A percentile compares a stretch with the other conserved stretches of the same genome.
phyloP scores from a whole-genome alignment of 2,113 vertebrate species.

The Leptocoma aspasia region DNA sequence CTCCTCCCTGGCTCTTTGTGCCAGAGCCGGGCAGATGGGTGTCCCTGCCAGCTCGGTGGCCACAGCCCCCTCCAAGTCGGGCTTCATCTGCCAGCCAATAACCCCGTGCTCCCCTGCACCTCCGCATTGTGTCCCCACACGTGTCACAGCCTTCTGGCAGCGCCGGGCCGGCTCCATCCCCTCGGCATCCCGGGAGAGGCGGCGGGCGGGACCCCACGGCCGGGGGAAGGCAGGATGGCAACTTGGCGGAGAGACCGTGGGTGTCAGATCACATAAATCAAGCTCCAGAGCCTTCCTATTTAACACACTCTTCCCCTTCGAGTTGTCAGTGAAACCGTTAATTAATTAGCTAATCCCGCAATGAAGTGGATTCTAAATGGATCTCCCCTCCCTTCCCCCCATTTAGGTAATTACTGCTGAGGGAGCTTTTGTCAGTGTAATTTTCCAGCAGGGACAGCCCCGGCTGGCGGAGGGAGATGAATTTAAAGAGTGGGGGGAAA shows the following conservation, averaged over 20 bases:
- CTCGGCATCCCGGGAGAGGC: not conserved
- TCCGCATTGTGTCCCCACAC: slow-evolving; percentile 37
- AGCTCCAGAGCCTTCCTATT: slow-evolving; percentile 88
- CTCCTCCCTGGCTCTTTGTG: not conserved
- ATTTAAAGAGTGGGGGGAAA: slow-evolving; percentile 41
- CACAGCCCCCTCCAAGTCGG: not conserved
- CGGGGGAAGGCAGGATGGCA: slow-evolving; percentile 34
- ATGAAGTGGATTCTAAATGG: slow-evolving; percentile 99
- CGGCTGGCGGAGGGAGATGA: slow-evolving; percentile 62
- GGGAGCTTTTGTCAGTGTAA: slow-evolving; percentile 90
- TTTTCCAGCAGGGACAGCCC: slow-evolving; percentile 80
- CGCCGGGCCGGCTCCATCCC: not conserved
- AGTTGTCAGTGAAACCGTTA: slow-evolving; percentile 99
- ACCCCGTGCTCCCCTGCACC: not conserved
- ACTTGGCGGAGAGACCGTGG: slow-evolving; percentile 13
- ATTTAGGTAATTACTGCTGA: slow-evolving; percentile 97
- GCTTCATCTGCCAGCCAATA: slow-evolving; percentile 52
- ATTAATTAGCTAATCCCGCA: slow-evolving; percentile 99
- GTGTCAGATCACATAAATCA: slow-evolving; percentile 90
- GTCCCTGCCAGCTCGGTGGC: slow-evolving; percentile 3
- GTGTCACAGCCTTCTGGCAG: slow-evolving; percentile 61
- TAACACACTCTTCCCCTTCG: slow-evolving; percentile 94
- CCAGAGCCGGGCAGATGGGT: slow-evolving; percentile 68
- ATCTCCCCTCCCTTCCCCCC: slow-evolving; percentile 80
- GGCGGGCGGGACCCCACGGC: not conserved